Percentiles rank a stretch among this genome's conserved stretches.
phyloP scores from a whole-genome alignment of 2,888 invertebrate species.

The Blastobasis adustella region DNA sequence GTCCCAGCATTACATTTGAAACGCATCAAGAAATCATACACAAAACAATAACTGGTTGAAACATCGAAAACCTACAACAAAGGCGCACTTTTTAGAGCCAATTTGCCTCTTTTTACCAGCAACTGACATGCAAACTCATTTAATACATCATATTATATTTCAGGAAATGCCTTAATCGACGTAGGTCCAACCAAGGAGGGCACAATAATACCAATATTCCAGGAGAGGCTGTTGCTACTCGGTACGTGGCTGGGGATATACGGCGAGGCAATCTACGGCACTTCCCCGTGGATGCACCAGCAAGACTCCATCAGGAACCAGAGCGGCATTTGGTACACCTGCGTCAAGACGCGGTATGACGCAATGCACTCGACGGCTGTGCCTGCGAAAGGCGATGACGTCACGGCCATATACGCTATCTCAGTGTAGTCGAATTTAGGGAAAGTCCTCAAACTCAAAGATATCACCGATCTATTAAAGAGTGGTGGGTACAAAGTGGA shows the following conservation, averaged over 20 bases:
- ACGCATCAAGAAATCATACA: no score
- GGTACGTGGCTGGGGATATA: conserved; percentile 88
- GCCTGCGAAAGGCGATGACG: conserved; percentile 23
- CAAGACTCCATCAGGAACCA: conserved; percentile 79
- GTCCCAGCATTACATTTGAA: no score
- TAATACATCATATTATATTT: conserved; percentile 14
- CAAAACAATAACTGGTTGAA: no score
- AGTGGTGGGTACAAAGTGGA: conserved; percentile 32
- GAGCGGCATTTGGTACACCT: conserved; percentile 85
- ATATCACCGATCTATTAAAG: conserved; percentile 33
- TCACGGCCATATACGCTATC: conserved; percentile 77
- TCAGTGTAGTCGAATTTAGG: conserved; percentile 81
- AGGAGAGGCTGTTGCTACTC: conserved; percentile 85
- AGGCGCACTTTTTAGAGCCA: no score
- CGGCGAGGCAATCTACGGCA: conserved; percentile 89
- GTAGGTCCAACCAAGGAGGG: conserved; percentile 95
- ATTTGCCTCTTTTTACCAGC: no score
- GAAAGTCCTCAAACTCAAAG: conserved; percentile 51
- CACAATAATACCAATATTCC: conserved; percentile 87
- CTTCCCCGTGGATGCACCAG: conserved; percentile 86
- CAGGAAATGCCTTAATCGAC: conserved; percentile 86
- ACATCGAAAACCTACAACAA: no score
- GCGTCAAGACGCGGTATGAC: conserved; percentile 34
- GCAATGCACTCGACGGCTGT: conserved; percentile 26
- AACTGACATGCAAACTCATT: no score